Conservation (phyloP, 1,140 invertebrate species). For the Cherax quadricarinatus region DNA sequence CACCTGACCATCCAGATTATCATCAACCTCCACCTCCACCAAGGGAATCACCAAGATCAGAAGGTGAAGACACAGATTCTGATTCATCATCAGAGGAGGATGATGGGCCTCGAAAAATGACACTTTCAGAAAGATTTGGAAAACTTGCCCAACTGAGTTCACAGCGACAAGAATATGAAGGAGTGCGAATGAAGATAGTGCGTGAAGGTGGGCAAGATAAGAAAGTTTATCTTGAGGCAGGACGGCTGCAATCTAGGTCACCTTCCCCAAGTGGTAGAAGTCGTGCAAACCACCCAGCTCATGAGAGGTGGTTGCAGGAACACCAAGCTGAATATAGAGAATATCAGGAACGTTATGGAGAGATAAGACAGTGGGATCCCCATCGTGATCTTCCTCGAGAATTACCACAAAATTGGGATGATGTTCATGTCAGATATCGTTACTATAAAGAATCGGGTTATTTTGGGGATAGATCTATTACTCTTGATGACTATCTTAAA, state of each 20-base stretch:
- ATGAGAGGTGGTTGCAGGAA: slow-evolving; percentile 62
- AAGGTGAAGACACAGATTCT: slow-evolving; percentile 62
- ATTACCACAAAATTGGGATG: slow-evolving; percentile 74
- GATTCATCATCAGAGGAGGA: slow-evolving; percentile 70
- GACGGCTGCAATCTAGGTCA: slow-evolving; percentile 56
- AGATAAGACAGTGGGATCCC: slow-evolving; percentile 72
- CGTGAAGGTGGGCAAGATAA: slow-evolving; percentile 72
- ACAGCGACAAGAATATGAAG: slow-evolving; percentile 80
- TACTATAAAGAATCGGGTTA: slow-evolving; percentile 85
- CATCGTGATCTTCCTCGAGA: slow-evolving; percentile 73
- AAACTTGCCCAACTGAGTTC: slow-evolving; percentile 91
- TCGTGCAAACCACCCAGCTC: slow-evolving; percentile 52
- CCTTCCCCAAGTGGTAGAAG: slow-evolving; percentile 62
- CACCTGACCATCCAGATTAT: slow-evolving; percentile 54
- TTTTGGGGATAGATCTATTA: slow-evolving; percentile 82
- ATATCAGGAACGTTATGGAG: slow-evolving; percentile 68
- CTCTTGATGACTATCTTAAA: slow-evolving; percentile 90
- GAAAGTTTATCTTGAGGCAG: slow-evolving; percentile 70
- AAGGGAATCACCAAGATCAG: slow-evolving; percentile 56
- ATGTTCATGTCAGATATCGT: slow-evolving; percentile 73
- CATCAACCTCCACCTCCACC: slow-evolving; percentile 59
- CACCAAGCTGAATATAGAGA: slow-evolving; percentile 66
- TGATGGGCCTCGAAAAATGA: slow-evolving; percentile 78
- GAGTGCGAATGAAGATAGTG: slow-evolving; percentile 74
- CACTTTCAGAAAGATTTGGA: slow-evolving; percentile 88